phyloP scores from a whole-genome alignment of 2,797 vertebrate species.

The Danio aesculapii region DNA sequence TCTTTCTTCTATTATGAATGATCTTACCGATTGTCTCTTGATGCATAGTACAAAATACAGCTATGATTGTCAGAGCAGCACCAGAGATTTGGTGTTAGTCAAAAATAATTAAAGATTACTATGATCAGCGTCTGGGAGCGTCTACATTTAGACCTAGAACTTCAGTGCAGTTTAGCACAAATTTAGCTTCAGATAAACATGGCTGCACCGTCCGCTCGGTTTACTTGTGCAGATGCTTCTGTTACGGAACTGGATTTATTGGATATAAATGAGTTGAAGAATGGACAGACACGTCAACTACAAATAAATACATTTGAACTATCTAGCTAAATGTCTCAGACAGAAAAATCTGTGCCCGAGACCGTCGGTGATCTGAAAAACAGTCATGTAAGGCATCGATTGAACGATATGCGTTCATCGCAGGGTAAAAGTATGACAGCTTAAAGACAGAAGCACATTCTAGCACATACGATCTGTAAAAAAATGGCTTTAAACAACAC shows the following conservation, averaged over 20 bases:
- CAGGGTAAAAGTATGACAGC: slow-evolving; percentile 65
- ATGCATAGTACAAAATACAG: slow-evolving; percentile 55
- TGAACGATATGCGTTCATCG: background rate
- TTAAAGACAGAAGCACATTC: slow-evolving; percentile 59
- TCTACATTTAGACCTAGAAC: slow-evolving; percentile 68
- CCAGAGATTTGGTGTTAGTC: slow-evolving; percentile 33
- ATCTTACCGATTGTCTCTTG: slow-evolving; percentile 60
- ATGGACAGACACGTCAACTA: slow-evolving; percentile 32
- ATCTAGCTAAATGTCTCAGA: slow-evolving; percentile 33
- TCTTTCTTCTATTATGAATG: slow-evolving; percentile 41
- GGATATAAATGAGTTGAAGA: slow-evolving; percentile 33
- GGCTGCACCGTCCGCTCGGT: slow-evolving; percentile 66
- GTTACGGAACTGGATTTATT: slow-evolving; percentile 65
- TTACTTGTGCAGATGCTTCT: slow-evolving; percentile 53
- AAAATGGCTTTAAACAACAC: slow-evolving; percentile 64
- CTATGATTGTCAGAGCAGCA: slow-evolving; percentile 69
- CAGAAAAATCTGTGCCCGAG: background rate
- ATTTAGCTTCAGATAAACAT: slow-evolving; percentile 73
- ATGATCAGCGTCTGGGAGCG: slow-evolving; percentile 64
- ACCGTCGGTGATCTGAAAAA: slow-evolving; percentile 9
- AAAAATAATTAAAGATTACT: slow-evolving; percentile 42
- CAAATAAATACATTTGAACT: slow-evolving; percentile 55
- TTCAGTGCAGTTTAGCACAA: slow-evolving; percentile 69
- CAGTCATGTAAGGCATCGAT: slow-evolving; percentile 1
- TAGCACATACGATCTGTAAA: slow-evolving; percentile 60